Evolutionary conservation across 2,888 invertebrate genomes (phyloP).

Genomic region (Stegana nigrithorax): DNA sequence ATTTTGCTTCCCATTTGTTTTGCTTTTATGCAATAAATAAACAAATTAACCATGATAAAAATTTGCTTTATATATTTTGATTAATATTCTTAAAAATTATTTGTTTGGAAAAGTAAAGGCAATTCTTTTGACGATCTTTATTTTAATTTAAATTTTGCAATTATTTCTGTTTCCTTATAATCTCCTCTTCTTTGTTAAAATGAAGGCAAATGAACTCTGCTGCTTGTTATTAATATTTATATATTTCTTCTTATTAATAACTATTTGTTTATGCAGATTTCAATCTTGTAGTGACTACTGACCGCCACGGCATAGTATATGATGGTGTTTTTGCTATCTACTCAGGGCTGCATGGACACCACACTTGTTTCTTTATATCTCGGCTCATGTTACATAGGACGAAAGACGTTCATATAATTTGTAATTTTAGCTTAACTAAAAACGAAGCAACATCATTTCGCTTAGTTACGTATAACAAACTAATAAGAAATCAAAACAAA

Average conservation of each 20-base stretch:
- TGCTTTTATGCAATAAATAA: not conserved
- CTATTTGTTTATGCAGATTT: too few relatives aligned
- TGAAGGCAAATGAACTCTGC: constrained; percentile 10
- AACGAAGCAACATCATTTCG: not conserved
- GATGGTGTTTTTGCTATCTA: too few relatives aligned
- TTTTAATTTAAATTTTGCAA: not conserved
- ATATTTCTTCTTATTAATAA: not conserved
- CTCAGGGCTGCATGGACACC: too few relatives aligned
- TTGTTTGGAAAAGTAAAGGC: constrained; percentile 15
- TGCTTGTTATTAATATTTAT: too few relatives aligned
- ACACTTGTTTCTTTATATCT: too few relatives aligned
- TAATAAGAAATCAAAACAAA: not conserved
- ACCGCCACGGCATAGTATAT: too few relatives aligned
- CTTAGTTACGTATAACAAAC: not conserved
- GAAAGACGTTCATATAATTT: constrained; percentile 3
- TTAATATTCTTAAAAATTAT: constrained; percentile 24
- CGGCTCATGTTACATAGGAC: not conserved
- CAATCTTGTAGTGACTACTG: too few relatives aligned
- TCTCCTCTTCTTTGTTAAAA: not conserved
- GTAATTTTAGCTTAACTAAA: not conserved
- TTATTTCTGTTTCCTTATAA: not conserved
- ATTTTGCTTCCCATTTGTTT: not conserved
- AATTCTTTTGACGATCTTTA: not conserved
- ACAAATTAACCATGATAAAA: constrained; percentile 45
- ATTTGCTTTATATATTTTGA: constrained; percentile 56